Conservation (phyloP, 2,113 vertebrate genomes). For the Capricornis sumatraensis region DNA sequence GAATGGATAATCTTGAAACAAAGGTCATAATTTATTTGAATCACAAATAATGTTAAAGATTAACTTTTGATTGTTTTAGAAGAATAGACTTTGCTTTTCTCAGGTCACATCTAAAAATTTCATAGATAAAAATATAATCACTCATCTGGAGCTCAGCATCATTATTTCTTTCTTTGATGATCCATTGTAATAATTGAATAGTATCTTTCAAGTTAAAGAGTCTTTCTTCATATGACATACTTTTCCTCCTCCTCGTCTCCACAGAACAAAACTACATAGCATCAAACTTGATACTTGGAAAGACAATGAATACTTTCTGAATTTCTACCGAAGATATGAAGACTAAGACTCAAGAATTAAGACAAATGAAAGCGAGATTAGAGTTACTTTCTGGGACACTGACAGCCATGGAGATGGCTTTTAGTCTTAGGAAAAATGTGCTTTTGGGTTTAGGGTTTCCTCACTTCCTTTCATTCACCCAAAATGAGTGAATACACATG, state of each 20-base stretch:
- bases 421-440: slow-evolving; percentile 23
- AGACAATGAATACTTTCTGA: background rate
- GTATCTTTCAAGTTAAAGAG: slow-evolving; percentile 6
- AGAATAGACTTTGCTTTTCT: background rate
- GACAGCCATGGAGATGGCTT: background rate
- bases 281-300: background rate
- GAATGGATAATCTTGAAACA: slow-evolving; percentile 2
- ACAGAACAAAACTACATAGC: slow-evolving; percentile 32
- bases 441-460: slow-evolving; percentile 46
- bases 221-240: background rate
- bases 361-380: background rate
- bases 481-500: slow-evolving; percentile 74
- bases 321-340: background rate
- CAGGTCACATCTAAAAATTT: background rate
- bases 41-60: background rate
- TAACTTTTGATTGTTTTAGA: slow-evolving; percentile 21
- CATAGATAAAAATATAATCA: background rate
- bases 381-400: slow-evolving; percentile 56
- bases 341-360: background rate
- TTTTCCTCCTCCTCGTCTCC: background rate
- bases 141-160: background rate
- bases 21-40: slow-evolving; percentile 23
- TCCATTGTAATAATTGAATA: background rate
- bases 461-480: slow-evolving; percentile 37
- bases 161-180: slow-evolving; percentile 24